Conservation (phyloP, 2,797 vertebrate species). For the Sebastes kiyomatsui region DNA sequence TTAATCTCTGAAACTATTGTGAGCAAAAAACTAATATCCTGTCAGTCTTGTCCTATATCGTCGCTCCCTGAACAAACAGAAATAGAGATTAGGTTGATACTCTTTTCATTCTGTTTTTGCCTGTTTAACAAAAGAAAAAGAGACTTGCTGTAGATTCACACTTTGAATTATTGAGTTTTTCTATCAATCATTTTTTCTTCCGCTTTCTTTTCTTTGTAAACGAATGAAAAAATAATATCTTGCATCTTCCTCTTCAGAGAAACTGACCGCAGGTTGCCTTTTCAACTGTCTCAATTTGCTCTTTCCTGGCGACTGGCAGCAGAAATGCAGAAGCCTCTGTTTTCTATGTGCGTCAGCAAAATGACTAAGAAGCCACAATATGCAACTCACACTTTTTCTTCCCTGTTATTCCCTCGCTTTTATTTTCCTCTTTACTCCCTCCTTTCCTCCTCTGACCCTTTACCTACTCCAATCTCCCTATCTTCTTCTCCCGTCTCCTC, state of each 20-base stretch:
- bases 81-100: neutral
- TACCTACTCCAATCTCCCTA: neutral
- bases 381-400: conserved; percentile 26
- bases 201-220: conserved; percentile 60
- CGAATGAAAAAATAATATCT: neutral
- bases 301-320: neutral
- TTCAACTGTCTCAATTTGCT: conserved; percentile 21
- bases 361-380: conserved; percentile 22
- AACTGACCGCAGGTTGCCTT: conserved; percentile 50
- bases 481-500: neutral
- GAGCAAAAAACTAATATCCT: conserved; percentile 42
- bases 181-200: neutral
- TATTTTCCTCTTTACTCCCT: neutral
- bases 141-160: neutral
- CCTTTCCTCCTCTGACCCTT: neutral
- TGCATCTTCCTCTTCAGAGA: conserved; percentile 26
- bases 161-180: neutral
- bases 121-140: neutral
- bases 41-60: conserved; percentile 1
- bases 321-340: conserved; percentile 59
- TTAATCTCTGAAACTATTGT: conserved; percentile 29
- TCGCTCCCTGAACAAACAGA: neutral
- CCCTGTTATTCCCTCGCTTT: neutral
- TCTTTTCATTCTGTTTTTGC: neutral
- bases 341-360: conserved; percentile 62